phyloP scores from a whole-genome alignment of 2,888 invertebrate species.

The Parochlus steinenii region DNA sequence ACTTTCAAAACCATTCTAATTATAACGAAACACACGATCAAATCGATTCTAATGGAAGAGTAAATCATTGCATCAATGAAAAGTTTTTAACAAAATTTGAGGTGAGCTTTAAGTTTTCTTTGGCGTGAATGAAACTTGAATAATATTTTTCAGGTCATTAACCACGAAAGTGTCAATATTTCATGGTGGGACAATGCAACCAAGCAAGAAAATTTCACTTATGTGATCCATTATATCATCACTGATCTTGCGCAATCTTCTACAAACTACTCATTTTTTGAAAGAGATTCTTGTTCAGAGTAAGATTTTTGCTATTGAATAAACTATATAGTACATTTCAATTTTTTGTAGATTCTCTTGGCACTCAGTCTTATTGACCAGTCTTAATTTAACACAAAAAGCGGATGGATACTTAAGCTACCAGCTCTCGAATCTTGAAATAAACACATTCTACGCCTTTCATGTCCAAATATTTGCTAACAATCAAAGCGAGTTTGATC shows the following conservation, averaged over 20 bases:
- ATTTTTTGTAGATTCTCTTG: too few relatives aligned
- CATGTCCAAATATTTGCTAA: slow-evolving; percentile 51
- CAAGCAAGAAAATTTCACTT: slow-evolving; percentile 13
- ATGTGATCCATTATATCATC: slow-evolving; percentile 3
- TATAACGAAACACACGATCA: neutral
- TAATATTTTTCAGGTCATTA: slow-evolving; percentile 20
- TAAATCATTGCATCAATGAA: neutral
- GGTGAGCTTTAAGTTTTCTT: too few relatives aligned
- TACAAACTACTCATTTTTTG: neutral
- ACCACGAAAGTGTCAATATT: slow-evolving; percentile 18
- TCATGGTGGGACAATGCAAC: slow-evolving; percentile 23
- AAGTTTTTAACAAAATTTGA: neutral
- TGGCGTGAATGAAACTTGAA: slow-evolving; percentile 13
- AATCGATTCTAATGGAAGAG: slow-evolving; percentile 4
- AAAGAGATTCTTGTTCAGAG: neutral
- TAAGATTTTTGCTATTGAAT: slow-evolving; percentile 22
- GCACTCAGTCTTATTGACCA: slow-evolving; percentile 1
- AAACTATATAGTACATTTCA: too few relatives aligned
- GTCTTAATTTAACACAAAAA: neutral
- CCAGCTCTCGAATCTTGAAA: slow-evolving; percentile 34
- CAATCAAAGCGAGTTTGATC: slow-evolving; percentile 29
- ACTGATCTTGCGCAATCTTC: neutral
- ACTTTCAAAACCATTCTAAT: too few relatives aligned
- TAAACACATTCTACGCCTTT: slow-evolving; percentile 53
- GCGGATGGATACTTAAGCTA: slow-evolving; percentile 20